A percentile compares a stretch with the other conserved stretches of the same genome.
These are phyloP conservation scores for Microcebus lehilahytsara DNA, from an alignment of 2,113 vertebrate species.

Conservation along the genomic window DNA sequence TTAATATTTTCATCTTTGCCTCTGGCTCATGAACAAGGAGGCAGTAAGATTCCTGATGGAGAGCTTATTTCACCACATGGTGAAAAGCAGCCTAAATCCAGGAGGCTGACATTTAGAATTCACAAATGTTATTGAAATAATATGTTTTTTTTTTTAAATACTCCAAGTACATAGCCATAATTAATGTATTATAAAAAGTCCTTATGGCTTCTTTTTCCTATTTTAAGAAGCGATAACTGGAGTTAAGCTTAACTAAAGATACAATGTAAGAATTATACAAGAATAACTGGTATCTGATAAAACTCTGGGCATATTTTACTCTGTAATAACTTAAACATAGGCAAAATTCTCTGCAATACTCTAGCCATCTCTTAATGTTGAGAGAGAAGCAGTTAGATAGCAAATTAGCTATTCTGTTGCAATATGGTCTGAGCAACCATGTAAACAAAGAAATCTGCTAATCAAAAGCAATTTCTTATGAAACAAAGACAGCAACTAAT, in stretches of 20 bases:
- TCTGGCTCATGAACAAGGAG: not conserved
- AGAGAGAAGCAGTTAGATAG: not conserved
- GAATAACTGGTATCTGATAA: not conserved
- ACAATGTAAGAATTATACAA: not conserved
- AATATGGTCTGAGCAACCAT: constrained; percentile 29
- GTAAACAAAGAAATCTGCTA: constrained; percentile 65
- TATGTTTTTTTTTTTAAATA: not conserved
- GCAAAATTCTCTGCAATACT: not conserved
- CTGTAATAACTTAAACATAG: not conserved
- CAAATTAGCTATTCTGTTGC: not conserved
- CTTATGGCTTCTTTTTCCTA: constrained; percentile 34
- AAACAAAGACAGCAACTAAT: constrained; percentile 58
- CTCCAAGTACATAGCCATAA: not conserved
- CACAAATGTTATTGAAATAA: constrained; percentile 31
- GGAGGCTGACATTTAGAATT: constrained; percentile 25
- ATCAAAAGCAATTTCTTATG: constrained; percentile 37
- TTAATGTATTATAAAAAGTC: constrained; percentile 35
- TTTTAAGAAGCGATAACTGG: not conserved
- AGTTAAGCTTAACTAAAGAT: not conserved
- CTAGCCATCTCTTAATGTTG: not conserved
- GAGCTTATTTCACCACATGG: not conserved
- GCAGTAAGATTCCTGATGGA: not conserved
- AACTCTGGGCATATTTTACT: not conserved
- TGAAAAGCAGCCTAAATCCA: not conserved
- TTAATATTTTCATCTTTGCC: not conserved